These are phyloP conservation scores for Leptopilina myrica DNA, from an alignment of 2,888 invertebrate genomes.

Conservation along the genomic window DNA sequence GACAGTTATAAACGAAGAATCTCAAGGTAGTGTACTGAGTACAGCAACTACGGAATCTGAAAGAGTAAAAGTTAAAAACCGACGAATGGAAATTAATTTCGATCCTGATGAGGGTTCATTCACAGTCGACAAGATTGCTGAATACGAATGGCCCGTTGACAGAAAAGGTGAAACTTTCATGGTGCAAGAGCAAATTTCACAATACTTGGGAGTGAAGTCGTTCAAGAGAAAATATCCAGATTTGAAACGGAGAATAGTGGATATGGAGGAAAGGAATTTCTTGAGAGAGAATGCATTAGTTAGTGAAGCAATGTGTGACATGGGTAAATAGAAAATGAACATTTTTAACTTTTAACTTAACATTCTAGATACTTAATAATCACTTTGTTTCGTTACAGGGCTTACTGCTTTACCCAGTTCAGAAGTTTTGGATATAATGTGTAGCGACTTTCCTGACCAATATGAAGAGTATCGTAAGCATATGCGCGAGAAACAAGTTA, in stretches of 20 bases:
- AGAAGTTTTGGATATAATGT: slow-evolving; percentile 97
- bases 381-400: slow-evolving; percentile 76
- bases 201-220: slow-evolving; percentile 95
- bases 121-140: slow-evolving; percentile 92
- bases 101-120: slow-evolving; percentile 78
- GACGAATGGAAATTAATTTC: slow-evolving; percentile 75
- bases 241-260: slow-evolving; percentile 88
- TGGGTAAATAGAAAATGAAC: slow-evolving; percentile 80
- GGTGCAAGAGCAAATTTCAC: slow-evolving; percentile 97
- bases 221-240: slow-evolving; percentile 98
- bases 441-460: slow-evolving; percentile 95
- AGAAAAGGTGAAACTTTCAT: slow-evolving; percentile 88
- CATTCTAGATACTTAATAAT: slow-evolving; percentile 30
- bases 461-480: slow-evolving; percentile 92
- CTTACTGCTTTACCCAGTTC: slow-evolving; percentile 94
- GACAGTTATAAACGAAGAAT: slow-evolving; percentile 83
- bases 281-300: slow-evolving; percentile 90
- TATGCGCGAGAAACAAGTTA: slow-evolving; percentile 84
- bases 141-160: slow-evolving; percentile 93
- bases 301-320: slow-evolving; percentile 93
- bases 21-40: slow-evolving; percentile 90
- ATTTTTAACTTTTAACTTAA: no score
- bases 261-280: slow-evolving; percentile 94
- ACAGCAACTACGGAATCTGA: slow-evolving; percentile 82
- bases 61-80: slow-evolving; percentile 74